Conservation (phyloP, 2,888 invertebrate species). For the Xestia c-nigrum region DNA sequence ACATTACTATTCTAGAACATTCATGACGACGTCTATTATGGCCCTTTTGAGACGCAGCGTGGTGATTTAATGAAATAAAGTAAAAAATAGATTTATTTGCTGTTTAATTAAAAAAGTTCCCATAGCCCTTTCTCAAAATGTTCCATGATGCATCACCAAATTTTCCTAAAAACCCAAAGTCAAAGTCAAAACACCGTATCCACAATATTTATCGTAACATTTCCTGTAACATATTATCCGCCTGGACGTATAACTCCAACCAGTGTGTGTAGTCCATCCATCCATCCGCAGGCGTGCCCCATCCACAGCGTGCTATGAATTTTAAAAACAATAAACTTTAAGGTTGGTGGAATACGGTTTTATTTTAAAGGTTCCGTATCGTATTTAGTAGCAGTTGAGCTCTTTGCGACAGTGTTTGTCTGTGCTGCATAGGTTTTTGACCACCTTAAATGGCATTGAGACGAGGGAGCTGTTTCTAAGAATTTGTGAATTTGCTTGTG, state of each 20-base stretch:
- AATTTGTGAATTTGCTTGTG: not conserved
- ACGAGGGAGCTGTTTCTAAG: not conserved
- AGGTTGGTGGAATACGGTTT: not conserved
- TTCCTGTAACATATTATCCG: conserved; percentile 26
- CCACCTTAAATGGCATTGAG: not conserved
- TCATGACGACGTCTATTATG: too few relatives aligned
- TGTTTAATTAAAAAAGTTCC: too few relatives aligned
- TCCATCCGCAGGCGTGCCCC: conserved; percentile 28
- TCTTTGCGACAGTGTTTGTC: not conserved
- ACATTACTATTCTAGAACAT: too few relatives aligned
- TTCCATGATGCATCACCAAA: not conserved
- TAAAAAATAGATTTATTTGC: too few relatives aligned
- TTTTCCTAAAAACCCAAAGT: not conserved
- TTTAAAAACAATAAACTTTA: conserved; percentile 63
- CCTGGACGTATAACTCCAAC: conserved; percentile 37
- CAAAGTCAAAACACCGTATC: not conserved
- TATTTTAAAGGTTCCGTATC: conserved; percentile 50
- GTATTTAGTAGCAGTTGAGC: not conserved
- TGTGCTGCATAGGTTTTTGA: not conserved
- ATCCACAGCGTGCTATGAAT: conserved; percentile 59
- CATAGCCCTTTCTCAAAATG: not conserved
- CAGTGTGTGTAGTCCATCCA: conserved; percentile 31
- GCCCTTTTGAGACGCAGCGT: too few relatives aligned
- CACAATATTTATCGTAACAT: conserved; percentile 24
- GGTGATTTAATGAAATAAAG: too few relatives aligned